These are phyloP conservation scores for Eretmochelys imbricata DNA, from an alignment of 2,113 vertebrate genomes.

Conservation along the genomic window DNA sequence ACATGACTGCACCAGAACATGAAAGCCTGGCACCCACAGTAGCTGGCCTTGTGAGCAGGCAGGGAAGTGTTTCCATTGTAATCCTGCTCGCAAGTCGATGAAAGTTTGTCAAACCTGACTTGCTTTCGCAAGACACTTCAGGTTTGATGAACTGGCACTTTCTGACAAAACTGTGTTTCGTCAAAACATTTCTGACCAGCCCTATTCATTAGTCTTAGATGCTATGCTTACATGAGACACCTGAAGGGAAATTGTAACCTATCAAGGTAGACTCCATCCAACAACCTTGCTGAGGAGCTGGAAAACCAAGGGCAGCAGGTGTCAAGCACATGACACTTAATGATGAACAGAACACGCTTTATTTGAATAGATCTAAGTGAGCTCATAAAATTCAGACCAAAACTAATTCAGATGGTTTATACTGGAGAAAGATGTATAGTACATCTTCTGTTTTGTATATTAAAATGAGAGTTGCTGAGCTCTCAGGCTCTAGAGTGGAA, in stretches of 20 bases:
- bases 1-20: neutral
- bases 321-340: conserved; percentile 22
- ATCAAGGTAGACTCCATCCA: conserved; percentile 13
- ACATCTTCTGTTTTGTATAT: neutral
- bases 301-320: conserved; percentile 22
- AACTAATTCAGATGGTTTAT: conserved; percentile 29
- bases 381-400: conserved; percentile 41
- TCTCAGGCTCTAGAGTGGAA: neutral
- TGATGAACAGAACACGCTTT: neutral
- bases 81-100: neutral
- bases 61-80: neutral
- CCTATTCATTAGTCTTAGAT: conserved; percentile 17
- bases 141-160: neutral
- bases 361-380: conserved; percentile 22
- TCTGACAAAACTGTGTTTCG: neutral
- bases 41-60: neutral
- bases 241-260: neutral
- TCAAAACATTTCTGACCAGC: neutral
- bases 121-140: neutral
- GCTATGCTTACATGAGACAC: neutral
- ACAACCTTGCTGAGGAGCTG: conserved; percentile 8
- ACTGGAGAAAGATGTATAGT: neutral
- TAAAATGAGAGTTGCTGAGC: neutral
- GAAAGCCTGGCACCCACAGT: neutral
- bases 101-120: neutral